phyloP scores from a whole-genome alignment of 2,888 invertebrate genomes.

The Scaptomyza flava region DNA sequence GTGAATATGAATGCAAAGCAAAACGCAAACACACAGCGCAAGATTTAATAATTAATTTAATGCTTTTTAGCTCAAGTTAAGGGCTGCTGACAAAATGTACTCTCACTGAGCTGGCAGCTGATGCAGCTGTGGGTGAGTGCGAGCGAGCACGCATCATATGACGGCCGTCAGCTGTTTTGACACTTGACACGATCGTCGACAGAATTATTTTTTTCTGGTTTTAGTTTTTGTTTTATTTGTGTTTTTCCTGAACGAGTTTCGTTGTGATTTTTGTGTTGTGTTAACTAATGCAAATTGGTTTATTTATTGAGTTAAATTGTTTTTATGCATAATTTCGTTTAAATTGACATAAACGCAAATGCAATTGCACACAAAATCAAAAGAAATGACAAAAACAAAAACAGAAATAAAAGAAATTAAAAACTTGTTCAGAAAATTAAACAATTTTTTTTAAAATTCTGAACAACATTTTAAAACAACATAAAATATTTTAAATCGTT shows the following conservation, averaged over 20 bases:
- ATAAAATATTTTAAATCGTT: not conserved
- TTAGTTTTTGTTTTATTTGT: conserved; percentile 9
- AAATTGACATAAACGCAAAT: conserved; percentile 32
- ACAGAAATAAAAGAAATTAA: not conserved
- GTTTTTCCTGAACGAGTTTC: conserved; percentile 31
- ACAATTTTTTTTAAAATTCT: no score
- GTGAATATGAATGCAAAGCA: conserved; percentile 23
- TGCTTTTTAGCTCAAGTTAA: conserved; percentile 37
- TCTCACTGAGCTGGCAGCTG: conserved; percentile 27
- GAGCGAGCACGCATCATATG: conserved; percentile 55
- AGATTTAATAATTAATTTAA: conserved; percentile 58
- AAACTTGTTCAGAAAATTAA: no score
- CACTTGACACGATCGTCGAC: conserved; percentile 73
- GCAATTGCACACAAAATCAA: conserved; percentile 24
- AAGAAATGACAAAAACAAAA: conserved; percentile 18
- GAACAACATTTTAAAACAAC: no score
- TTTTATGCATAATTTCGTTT: conserved; percentile 32
- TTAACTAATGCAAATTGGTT: conserved; percentile 59
- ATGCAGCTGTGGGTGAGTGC: conserved; percentile 30
- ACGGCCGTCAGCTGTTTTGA: conserved; percentile 68
- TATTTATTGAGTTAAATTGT: conserved; percentile 42
- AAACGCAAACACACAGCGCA: conserved; percentile 44
- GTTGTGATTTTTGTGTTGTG: conserved; percentile 42
- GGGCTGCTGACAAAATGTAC: conserved; percentile 23
- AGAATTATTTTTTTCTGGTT: conserved; percentile 19